Percentiles rank a stretch among this genome's conserved stretches.
These are phyloP conservation scores for Tokudaia tokunoshimensis DNA, from an alignment of 2,797 vertebrate species.

Conservation along the genomic window DNA sequence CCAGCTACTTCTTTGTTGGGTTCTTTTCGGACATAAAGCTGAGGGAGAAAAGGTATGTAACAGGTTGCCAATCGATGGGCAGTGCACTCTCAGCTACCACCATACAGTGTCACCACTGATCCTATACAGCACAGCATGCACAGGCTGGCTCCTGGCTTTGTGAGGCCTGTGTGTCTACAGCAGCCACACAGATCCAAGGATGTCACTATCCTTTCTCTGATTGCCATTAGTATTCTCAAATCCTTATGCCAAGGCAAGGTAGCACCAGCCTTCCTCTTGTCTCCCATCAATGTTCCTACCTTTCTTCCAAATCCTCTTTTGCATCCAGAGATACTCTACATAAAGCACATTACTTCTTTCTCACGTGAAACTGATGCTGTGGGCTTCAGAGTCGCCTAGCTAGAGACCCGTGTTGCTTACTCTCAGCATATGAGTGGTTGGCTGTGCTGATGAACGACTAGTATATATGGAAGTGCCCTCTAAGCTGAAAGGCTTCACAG, in stretches of 20 bases:
- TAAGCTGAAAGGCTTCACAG: background rate
- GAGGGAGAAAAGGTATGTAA: background rate
- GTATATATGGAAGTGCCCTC: slow-evolving; percentile 19
- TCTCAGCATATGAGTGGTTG: background rate
- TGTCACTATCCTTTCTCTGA: background rate
- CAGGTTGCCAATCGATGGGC: background rate
- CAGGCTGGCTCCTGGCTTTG: background rate
- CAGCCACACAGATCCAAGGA: background rate
- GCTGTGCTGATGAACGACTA: slow-evolving; percentile 34
- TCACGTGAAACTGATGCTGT: background rate
- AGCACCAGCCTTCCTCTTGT: background rate
- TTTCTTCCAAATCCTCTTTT: background rate
- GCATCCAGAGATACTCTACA: background rate
- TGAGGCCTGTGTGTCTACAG: background rate
- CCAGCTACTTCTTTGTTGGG: too few relatives aligned
- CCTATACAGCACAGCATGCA: background rate
- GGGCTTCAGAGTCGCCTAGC: background rate
- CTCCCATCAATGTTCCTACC: too few relatives aligned
- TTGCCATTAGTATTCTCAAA: background rate
- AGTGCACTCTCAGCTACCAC: background rate
- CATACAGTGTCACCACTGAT: background rate
- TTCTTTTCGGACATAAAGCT: background rate
- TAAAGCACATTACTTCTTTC: background rate
- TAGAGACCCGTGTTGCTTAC: background rate
- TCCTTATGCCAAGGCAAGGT: background rate